A percentile compares a stretch with the other conserved stretches of the same genome.
Evolutionary conservation across 1,140 invertebrate species (phyloP).

Genomic region (Trissolcus basalis): DNA sequence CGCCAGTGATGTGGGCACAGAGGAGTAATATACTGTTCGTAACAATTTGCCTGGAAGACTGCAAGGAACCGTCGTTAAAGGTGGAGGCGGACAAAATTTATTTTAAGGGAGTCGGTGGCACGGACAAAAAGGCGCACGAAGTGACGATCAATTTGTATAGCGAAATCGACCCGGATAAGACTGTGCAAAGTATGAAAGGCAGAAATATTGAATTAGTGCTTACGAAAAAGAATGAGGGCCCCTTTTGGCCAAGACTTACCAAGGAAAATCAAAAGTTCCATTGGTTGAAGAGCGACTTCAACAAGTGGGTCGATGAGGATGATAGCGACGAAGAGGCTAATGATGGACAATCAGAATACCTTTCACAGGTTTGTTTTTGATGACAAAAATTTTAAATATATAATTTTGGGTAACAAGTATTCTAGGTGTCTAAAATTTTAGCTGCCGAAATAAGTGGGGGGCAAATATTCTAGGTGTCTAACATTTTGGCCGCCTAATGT

Average conservation of each 20-base stretch:
- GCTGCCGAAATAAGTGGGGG: too few species aligned
- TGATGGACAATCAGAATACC: constrained; percentile 64
- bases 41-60: constrained; percentile 93
- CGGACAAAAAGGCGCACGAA: constrained; percentile 90
- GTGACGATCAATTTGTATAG: constrained; percentile 88
- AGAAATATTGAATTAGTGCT: constrained; percentile 79
- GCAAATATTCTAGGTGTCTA: too few species aligned
- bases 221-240: constrained; percentile 82
- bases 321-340: constrained; percentile 82
- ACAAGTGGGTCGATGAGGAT: constrained; percentile 97
- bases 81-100: constrained; percentile 87
- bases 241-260: constrained; percentile 91
- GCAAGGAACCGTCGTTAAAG: constrained; percentile 88
- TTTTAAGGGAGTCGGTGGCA: constrained; percentile 91
- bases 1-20: constrained; percentile 95
- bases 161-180: constrained; percentile 89
- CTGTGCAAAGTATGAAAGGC: constrained; percentile 78
- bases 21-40: constrained; percentile 86
- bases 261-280: constrained; percentile 93
- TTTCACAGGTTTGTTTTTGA: constrained; percentile 9
- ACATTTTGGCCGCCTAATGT: too few species aligned
- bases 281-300: constrained; percentile 98
- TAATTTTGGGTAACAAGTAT: too few species aligned
- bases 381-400: constrained; percentile 69
- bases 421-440: too few species aligned